phyloP scores from a whole-genome alignment of 2,797 vertebrate species.

The Hydrophis major region DNA sequence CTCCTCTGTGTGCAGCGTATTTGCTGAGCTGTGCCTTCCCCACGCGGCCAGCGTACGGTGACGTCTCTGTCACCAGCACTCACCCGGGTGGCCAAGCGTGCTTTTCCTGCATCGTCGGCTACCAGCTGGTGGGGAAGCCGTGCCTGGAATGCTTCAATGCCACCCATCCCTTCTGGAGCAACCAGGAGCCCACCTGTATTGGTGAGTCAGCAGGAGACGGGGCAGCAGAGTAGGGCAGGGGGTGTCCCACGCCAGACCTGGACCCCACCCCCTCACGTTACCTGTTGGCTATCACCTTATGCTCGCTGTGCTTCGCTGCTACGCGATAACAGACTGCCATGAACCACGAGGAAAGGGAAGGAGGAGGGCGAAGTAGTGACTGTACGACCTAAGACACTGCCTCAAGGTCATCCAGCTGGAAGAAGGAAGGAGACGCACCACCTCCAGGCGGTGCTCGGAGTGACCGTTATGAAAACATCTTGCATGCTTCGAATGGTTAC shows the following conservation, averaged over 20 bases:
- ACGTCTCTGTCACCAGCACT: constrained; percentile 87
- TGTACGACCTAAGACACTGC: no score
- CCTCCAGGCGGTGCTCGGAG: no score
- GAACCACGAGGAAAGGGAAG: no score
- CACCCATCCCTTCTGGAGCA: constrained; percentile 91
- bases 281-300: rapidly evolving
- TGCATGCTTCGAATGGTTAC: no score
- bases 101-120: constrained; percentile 87
- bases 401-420: no score
- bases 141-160: constrained; percentile 85
- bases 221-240: not conserved
- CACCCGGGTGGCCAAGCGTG: constrained; percentile 87
- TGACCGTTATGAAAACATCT: no score
- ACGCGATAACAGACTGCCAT: no score
- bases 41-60: constrained; percentile 78
- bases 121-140: constrained; percentile 81
- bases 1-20: constrained; percentile 72
- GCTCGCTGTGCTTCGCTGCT: no score
- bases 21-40: constrained; percentile 90
- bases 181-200: constrained; percentile 80
- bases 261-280: rapidly evolving
- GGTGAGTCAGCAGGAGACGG: constrained; percentile 69
- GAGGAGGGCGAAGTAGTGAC: no score
- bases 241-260: not conserved
- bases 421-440: no score